phyloP scores from a whole-genome alignment of 2,797 vertebrate species.

The Cuculus canorus region DNA sequence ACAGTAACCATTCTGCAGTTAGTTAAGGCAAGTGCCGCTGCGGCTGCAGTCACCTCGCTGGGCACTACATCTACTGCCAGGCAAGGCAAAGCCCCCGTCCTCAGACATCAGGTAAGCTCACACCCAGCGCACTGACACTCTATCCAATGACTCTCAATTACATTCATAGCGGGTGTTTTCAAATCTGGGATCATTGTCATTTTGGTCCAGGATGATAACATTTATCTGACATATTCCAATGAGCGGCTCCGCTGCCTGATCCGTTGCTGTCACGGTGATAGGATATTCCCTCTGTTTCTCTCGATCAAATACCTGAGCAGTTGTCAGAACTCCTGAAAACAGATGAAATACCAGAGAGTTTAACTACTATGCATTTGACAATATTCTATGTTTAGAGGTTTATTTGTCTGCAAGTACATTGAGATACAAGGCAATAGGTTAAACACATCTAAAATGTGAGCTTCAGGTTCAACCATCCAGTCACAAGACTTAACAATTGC shows the following conservation, averaged over 20 bases:
- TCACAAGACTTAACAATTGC: not conserved
- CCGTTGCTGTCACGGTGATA: conserved; percentile 89
- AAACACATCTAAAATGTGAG: not conserved
- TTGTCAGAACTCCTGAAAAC: conserved; percentile 84
- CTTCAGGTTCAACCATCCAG: not conserved
- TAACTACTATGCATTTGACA: not conserved
- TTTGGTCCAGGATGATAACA: conserved; percentile 89
- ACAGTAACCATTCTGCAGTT: not conserved
- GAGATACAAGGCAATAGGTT: not conserved
- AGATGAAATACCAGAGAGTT: conserved; percentile 8
- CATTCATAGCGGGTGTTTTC: conserved; percentile 91
- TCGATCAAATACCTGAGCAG: conserved; percentile 87
- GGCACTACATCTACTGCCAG: not conserved
- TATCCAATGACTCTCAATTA: conserved; percentile 76
- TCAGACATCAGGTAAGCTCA: conserved; percentile 44
- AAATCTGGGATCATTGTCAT: conserved; percentile 92
- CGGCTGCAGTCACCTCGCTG: not conserved
- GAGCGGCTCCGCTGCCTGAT: conserved; percentile 87
- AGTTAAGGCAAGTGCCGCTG: not conserved
- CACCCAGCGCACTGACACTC: conserved; percentile 28
- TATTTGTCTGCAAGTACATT: not conserved
- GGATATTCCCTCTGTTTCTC: conserved; percentile 89
- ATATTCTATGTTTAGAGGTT: not conserved
- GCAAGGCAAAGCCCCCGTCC: not conserved
- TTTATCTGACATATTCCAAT: conserved; percentile 91